A percentile compares a stretch with the other conserved stretches of the same genome.
phyloP scores from a whole-genome alignment of 2,888 invertebrate species.

The Altica lythri region DNA sequence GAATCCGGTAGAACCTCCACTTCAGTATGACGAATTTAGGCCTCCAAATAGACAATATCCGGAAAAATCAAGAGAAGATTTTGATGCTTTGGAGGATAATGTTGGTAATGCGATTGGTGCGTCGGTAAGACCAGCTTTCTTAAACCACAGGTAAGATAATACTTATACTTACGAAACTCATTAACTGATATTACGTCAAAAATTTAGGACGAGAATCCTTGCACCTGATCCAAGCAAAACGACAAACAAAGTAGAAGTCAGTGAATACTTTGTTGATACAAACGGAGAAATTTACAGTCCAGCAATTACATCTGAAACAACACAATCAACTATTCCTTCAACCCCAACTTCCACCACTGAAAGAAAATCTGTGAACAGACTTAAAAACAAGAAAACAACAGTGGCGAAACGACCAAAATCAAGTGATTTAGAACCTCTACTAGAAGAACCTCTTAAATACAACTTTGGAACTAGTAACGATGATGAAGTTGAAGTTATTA shows the following conservation, averaged over 20 bases:
- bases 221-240: slow-evolving; percentile 47
- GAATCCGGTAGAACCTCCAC: slow-evolving; percentile 62
- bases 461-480: slow-evolving; percentile 31
- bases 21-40: slow-evolving; percentile 41
- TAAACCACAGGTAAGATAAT: slow-evolving; percentile 44
- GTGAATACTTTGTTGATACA: slow-evolving; percentile 52
- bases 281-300: slow-evolving; percentile 52
- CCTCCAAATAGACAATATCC: slow-evolving; percentile 35
- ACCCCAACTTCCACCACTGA: slow-evolving; percentile 43
- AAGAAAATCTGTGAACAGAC: slow-evolving; percentile 43
- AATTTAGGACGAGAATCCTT: slow-evolving; percentile 46
- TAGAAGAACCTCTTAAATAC: slow-evolving; percentile 64
- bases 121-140: slow-evolving; percentile 37
- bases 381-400: slow-evolving; percentile 42
- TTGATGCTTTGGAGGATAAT: slow-evolving; percentile 24
- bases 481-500: slow-evolving; percentile 35
- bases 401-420: slow-evolving; percentile 43
- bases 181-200: not conserved
- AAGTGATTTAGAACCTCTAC: slow-evolving; percentile 62
- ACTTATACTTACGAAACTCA: not conserved
- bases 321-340: slow-evolving; percentile 44
- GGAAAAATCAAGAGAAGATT: slow-evolving; percentile 32
- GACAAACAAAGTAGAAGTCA: slow-evolving; percentile 41
- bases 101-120: slow-evolving; percentile 32
- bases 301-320: slow-evolving; percentile 44